A percentile compares a stretch with the other conserved stretches of the same genome.
These are phyloP conservation scores for Rattus rattus DNA, from an alignment of 2,113 vertebrate genomes.

Conservation along the genomic window DNA sequence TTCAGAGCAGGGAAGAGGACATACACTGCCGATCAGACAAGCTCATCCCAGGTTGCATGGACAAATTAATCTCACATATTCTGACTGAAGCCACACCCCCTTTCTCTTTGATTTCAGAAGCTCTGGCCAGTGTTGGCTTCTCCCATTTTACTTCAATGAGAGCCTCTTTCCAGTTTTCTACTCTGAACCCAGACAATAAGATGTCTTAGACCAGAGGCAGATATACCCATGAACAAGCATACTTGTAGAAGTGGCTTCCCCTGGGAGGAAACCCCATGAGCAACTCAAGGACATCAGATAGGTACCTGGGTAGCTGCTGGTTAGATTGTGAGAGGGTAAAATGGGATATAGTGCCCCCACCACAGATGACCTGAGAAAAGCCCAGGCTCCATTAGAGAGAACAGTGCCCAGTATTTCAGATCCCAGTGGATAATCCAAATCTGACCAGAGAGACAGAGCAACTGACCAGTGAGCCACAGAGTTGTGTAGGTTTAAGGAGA, in stretches of 20 bases:
- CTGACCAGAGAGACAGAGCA: fast-evolving
- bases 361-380: neutral
- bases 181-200: neutral
- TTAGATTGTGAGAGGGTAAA: fast-evolving
- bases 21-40: fast-evolving
- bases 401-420: fast-evolving
- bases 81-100: neutral
- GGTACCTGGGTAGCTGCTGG: neutral
- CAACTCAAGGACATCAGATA: neutral
- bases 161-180: fast-evolving
- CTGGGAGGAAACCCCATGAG: fast-evolving
- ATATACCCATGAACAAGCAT: neutral
- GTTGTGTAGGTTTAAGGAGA: neutral
- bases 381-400: neutral
- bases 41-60: fast-evolving
- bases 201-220: neutral
- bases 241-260: fast-evolving
- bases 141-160: neutral
- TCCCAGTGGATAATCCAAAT: neutral
- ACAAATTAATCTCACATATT: fast-evolving
- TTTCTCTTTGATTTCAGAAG: fast-evolving
- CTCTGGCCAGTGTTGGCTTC: fast-evolving
- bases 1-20: neutral
- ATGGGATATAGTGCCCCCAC: fast-evolving
- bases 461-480: neutral